Evolutionary conservation across 2,113 vertebrate genomes (phyloP).

Genomic region (Pterocles gutturalis): DNA sequence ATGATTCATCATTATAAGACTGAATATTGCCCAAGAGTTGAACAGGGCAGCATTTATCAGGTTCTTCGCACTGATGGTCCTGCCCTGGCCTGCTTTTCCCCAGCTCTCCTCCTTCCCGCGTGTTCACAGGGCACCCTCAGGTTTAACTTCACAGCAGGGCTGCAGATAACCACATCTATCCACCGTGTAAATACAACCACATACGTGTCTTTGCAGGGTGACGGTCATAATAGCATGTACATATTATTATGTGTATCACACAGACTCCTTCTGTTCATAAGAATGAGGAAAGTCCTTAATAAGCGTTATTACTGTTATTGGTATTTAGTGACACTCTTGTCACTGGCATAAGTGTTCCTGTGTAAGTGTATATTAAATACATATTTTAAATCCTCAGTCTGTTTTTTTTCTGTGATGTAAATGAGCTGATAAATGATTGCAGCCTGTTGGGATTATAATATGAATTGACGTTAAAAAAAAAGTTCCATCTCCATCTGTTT

Average conservation of each 20-base stretch:
- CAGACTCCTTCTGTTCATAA: not conserved
- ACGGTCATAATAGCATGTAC: not conserved
- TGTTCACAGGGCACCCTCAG: not conserved
- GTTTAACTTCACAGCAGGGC: not conserved
- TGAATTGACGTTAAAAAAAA: conserved; percentile 63
- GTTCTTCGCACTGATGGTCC: not conserved
- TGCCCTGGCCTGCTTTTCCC: conserved; percentile 8
- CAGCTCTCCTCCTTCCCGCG: not conserved
- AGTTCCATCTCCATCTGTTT: conserved; percentile 74
- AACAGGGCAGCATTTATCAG: conserved; percentile 13
- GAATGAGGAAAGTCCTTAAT: conserved; percentile 2
- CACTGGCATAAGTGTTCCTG: not conserved
- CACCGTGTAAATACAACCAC: not conserved
- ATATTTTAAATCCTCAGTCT: not conserved
- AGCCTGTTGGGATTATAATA: conserved; percentile 60
- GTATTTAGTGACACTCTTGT: not conserved
- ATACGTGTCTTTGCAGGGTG: not conserved
- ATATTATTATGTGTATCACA: not conserved
- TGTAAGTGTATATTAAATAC: not conserved
- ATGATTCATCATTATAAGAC: not conserved
- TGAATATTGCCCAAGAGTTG: not conserved
- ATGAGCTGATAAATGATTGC: conserved; percentile 49
- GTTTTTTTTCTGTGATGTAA: not conserved
- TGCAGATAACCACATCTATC: not conserved
- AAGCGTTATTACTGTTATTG: not conserved